Evolutionary conservation across 2,113 vertebrate genomes (phyloP).

Genomic region (Porphyrio hochstetteri): DNA sequence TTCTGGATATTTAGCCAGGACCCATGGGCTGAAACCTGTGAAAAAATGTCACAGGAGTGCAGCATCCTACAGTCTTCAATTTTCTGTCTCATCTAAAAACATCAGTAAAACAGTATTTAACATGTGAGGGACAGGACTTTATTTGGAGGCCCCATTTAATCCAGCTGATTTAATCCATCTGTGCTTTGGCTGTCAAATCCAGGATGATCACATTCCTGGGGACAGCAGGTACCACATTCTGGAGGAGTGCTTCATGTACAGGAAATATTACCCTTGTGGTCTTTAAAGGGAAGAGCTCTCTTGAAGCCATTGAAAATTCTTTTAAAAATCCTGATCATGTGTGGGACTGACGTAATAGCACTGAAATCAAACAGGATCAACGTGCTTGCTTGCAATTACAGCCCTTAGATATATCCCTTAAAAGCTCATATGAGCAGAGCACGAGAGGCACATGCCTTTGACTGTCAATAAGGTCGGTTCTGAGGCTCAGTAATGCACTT

Average conservation of each 20-base stretch:
- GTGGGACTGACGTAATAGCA: not conserved
- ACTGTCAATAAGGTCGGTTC: not conserved
- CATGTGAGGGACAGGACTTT: not conserved
- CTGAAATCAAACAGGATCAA: not conserved
- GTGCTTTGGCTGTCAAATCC: not conserved
- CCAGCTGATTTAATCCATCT: not conserved
- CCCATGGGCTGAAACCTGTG: not conserved
- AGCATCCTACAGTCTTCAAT: not conserved
- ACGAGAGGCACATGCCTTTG: not conserved
- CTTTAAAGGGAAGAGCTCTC: not conserved
- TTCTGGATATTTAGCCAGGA: not conserved
- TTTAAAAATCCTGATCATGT: not conserved
- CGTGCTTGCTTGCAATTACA: not conserved
- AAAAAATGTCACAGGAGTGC: not conserved
- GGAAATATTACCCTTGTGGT: not conserved
- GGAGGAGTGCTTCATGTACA: not conserved
- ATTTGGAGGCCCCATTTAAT: not conserved
- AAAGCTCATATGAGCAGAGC: not conserved
- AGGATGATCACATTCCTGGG: accelerated
- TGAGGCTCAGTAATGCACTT: not conserved
- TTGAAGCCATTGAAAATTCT: not conserved
- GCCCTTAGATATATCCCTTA: not conserved
- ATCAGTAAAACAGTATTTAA: not conserved
- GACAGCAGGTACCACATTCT: accelerated
- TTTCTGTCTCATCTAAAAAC: conserved; percentile 11